Evolutionary conservation across 2,797 vertebrate species (phyloP), one percentile per base, ranked within the genome.

Genomic region (Anguilla marmorata): DNA sequence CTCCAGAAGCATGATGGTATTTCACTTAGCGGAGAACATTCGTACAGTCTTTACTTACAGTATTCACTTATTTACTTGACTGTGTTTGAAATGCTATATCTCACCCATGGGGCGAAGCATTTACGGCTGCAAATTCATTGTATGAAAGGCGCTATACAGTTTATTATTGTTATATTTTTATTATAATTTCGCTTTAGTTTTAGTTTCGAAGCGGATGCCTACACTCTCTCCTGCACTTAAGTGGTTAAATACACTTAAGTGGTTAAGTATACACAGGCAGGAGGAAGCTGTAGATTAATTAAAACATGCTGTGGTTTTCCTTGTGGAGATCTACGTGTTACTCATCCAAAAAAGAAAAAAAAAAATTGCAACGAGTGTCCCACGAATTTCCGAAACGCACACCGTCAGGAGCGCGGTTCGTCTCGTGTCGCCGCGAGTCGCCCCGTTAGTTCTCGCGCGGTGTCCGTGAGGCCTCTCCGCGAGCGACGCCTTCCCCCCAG

Each of bases 221-320:
- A 41, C 33, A 37, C 72, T 41, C 12, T 37, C 33, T 76, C 2
- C 66, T 72, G 66, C 7, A 27, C 27, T 8, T 30, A 27, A 4
- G 50, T 48, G 85, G 85, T 69, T 66, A 72, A 66, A 56, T 56
- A 14, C 14, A 52, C 72, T 56, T 48, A 86, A 74, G 37, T 82
- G 79, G 21, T 83, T 87, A 87, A 87, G 30, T 74, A 54, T 54
- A 50, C 82, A 72, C 50, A 27, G 63, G 45, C 41, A 72, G 30
- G 37, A 41, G 33, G 9, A 87, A 56, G 83, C 37, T 54, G 48
- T 82, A 50, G 41, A n/a, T 21, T 45, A 50, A 24, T 21, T 37
- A 79, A 37, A 37, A 41, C 74, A 37, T 41, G 37, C 33, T 19
- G 37, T 41, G 79, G 41, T 24, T 50, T 6, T 21, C 24, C 30